phyloP scores from a whole-genome alignment of 1,140 invertebrate genomes.

The Pogonomyrmex californicus region DNA sequence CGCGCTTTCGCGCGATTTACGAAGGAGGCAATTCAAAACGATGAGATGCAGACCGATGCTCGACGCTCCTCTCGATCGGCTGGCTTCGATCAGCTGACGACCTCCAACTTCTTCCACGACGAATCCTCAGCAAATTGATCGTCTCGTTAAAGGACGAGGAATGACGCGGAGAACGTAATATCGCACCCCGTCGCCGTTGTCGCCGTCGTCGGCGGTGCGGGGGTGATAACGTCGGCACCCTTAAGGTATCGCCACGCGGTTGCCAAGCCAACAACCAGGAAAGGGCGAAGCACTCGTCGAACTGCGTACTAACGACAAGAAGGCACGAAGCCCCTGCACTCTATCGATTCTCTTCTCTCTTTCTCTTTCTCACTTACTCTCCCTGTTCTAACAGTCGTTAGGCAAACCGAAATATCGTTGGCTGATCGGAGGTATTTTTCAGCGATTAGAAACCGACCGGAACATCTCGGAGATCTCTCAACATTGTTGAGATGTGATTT shows the following conservation, averaged over 20 bases:
- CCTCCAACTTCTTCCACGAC: background rate
- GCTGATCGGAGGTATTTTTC: background rate
- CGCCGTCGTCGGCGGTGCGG: slow-evolving; percentile 40
- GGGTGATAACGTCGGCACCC: slow-evolving; percentile 27
- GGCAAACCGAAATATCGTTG: background rate
- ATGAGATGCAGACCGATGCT: background rate
- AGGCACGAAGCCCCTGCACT: slow-evolving; percentile 33
- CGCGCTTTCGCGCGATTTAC: background rate
- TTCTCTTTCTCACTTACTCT: slow-evolving; percentile 25
- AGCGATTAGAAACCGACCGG: slow-evolving; percentile 20
- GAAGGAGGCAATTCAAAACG: background rate
- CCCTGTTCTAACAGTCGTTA: slow-evolving; percentile 8
- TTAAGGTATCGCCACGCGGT: slow-evolving; percentile 71
- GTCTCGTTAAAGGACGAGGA: background rate
- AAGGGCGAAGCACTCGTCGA: slow-evolving; percentile 70
- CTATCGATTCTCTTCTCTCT: slow-evolving; percentile 58
- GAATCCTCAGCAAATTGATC: background rate
- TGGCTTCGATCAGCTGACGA: slow-evolving; percentile 22
- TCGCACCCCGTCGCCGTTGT: background rate
- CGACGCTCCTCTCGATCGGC: background rate
- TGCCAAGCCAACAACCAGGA: slow-evolving; percentile 72
- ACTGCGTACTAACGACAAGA: slow-evolving; percentile 59
- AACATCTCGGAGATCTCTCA: background rate
- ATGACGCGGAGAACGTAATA: background rate
- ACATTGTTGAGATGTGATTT: background rate